Evolutionary conservation across 2,113 vertebrate genomes (phyloP).

Genomic region (Sylvilagus bachmani): DNA sequence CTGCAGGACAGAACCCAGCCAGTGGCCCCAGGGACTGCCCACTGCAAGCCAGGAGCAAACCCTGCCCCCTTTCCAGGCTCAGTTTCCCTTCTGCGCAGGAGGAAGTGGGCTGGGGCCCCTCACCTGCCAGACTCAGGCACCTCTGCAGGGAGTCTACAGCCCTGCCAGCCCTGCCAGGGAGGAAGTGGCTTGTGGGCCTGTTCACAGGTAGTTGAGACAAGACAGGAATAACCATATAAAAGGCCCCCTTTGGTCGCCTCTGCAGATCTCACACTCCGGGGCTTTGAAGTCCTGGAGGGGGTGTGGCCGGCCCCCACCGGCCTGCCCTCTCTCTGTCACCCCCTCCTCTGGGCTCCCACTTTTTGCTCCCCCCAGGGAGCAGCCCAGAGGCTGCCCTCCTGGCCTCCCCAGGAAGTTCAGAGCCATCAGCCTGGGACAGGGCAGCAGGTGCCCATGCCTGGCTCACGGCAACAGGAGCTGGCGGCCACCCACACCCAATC

Average conservation of each 20-base stretch:
- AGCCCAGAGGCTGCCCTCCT: not conserved
- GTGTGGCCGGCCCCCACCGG: constrained; percentile 18
- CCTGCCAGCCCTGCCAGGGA: constrained; percentile 54
- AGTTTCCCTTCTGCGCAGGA: constrained; percentile 36
- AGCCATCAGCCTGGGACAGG: not conserved
- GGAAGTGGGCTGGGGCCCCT: not conserved
- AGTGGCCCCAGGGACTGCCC: not conserved
- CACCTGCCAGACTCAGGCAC: constrained; percentile 47
- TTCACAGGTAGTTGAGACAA: constrained; percentile 84
- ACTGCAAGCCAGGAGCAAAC: not conserved
- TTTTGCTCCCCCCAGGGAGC: constrained; percentile 29
- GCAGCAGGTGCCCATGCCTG: not conserved
- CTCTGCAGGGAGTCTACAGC: constrained; percentile 75
- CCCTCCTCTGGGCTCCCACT: not conserved
- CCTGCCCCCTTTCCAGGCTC: not conserved
- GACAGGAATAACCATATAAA: constrained; percentile 83
- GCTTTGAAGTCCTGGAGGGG: constrained; percentile 79
- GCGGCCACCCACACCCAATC: not conserved
- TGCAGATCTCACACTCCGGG: constrained; percentile 76
- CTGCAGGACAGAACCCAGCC: not conserved
- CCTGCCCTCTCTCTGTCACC: not conserved
- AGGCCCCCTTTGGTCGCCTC: constrained; percentile 67
- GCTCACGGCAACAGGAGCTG: not conserved
- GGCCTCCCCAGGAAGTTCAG: not conserved
- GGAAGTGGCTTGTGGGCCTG: constrained; percentile 81